phyloP scores from a whole-genome alignment of 1,140 invertebrate species.

The Laupala kohalensis region DNA sequence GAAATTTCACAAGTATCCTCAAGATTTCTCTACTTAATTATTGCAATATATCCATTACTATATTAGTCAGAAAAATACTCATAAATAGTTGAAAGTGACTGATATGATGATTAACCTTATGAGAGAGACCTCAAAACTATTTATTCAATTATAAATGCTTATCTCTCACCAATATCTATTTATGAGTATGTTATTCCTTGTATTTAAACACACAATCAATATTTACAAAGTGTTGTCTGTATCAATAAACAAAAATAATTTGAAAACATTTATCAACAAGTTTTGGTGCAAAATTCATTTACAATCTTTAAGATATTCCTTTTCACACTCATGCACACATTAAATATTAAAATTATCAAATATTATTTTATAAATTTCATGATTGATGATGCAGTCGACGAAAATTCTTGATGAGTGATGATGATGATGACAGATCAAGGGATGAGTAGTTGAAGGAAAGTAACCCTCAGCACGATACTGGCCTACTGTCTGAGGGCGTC shows the following conservation, averaged over 20 bases:
- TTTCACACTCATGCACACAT: background rate
- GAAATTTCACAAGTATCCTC: background rate
- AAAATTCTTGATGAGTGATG: background rate
- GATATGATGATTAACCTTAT: too few relatives aligned
- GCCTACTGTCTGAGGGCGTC: conserved; percentile 11
- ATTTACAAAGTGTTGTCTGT: background rate
- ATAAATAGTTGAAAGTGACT: background rate
- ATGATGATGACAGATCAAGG: background rate
- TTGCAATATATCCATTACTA: background rate
- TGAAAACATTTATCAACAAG: background rate
- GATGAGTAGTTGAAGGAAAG: background rate
- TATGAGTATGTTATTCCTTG: too few relatives aligned
- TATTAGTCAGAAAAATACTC: background rate
- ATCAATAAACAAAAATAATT: background rate
- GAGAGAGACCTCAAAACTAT: background rate
- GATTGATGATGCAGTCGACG: background rate
- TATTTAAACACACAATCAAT: too few relatives aligned
- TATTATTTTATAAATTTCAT: background rate
- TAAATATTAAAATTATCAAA: background rate
- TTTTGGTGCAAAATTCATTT: background rate
- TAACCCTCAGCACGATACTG: conserved; percentile 12
- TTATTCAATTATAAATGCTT: background rate
- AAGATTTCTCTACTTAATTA: background rate
- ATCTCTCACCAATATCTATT: background rate
- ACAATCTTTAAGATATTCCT: background rate